phyloP scores from a whole-genome alignment of 1,140 invertebrate genomes.

The Trinorchestia longiramus region DNA sequence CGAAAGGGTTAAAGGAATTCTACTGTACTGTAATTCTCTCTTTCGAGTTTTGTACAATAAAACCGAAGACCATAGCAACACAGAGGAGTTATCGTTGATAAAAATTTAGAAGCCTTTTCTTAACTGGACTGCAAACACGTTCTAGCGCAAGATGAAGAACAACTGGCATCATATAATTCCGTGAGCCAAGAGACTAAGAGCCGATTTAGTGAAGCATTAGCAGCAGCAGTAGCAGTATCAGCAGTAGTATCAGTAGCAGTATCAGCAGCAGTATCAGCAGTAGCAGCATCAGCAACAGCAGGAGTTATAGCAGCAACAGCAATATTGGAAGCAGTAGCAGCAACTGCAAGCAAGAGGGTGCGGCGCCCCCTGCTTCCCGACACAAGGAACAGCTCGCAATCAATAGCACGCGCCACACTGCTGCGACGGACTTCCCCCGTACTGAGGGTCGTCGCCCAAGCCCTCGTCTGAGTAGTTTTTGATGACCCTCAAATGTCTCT shows the following conservation, averaged over 20 bases:
- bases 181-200: neutral
- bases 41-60: too few relatives aligned
- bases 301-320: too few relatives aligned
- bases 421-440: neutral
- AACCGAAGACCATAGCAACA: too few relatives aligned
- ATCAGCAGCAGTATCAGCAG: too few relatives aligned
- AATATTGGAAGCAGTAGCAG: too few relatives aligned
- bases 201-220: neutral
- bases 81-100: too few relatives aligned
- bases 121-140: neutral
- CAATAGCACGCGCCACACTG: constrained; percentile 25
- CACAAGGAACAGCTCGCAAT: neutral
- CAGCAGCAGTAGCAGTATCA: too few relatives aligned
- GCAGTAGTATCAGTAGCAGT: too few relatives aligned
- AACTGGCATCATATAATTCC: neutral
- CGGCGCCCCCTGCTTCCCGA: neutral
- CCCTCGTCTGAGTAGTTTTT: neutral
- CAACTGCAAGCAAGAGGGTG: neutral
- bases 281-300: too few relatives aligned
- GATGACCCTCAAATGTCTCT: neutral
- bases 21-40: too few relatives aligned
- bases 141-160: neutral
- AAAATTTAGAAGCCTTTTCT: too few relatives aligned
- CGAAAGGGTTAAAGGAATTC: too few relatives aligned
- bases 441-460: neutral